phyloP scores from a whole-genome alignment of 1,140 invertebrate genomes.

The Carposina sasakii region DNA sequence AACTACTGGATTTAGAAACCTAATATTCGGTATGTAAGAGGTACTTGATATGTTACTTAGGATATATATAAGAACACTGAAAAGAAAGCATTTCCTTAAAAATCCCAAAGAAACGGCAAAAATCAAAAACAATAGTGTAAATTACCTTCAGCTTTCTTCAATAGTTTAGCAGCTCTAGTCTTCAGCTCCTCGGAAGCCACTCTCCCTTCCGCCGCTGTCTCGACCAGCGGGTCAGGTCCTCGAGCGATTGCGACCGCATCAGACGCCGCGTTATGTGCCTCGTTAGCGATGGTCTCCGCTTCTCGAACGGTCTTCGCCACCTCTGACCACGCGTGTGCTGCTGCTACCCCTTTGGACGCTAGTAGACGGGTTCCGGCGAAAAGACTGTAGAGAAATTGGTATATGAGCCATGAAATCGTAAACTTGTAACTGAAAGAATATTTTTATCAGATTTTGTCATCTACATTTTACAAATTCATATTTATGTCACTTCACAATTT shows the following conservation, averaged over 20 bases:
- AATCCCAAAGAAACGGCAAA: too few relatives aligned
- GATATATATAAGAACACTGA: too few relatives aligned
- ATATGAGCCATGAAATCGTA: too few relatives aligned
- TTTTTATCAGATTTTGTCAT: too few relatives aligned
- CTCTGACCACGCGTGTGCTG: constrained; percentile 86
- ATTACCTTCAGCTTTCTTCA: constrained; percentile 64
- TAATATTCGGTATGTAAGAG: too few relatives aligned
- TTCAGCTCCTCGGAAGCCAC: constrained; percentile 31
- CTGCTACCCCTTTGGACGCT: constrained; percentile 80
- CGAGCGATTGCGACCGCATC: constrained; percentile 47
- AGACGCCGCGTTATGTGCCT: constrained; percentile 77
- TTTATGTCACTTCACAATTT: too few relatives aligned
- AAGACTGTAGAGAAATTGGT: constrained; percentile 67
- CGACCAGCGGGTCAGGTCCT: constrained; percentile 35
- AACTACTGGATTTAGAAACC: too few relatives aligned
- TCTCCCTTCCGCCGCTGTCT: constrained; percentile 28
- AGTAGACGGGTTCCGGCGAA: constrained; percentile 79
- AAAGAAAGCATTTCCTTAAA: too few relatives aligned
- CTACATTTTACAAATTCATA: too few relatives aligned
- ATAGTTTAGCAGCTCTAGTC: constrained; percentile 48
- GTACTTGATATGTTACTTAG: too few relatives aligned
- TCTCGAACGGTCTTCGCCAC: constrained; percentile 80
- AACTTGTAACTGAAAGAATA: too few relatives aligned
- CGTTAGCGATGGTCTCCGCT: constrained; percentile 77
- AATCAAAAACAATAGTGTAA: too few relatives aligned